phyloP scores from a whole-genome alignment of 2,113 vertebrate species.

The Apus apus region DNA sequence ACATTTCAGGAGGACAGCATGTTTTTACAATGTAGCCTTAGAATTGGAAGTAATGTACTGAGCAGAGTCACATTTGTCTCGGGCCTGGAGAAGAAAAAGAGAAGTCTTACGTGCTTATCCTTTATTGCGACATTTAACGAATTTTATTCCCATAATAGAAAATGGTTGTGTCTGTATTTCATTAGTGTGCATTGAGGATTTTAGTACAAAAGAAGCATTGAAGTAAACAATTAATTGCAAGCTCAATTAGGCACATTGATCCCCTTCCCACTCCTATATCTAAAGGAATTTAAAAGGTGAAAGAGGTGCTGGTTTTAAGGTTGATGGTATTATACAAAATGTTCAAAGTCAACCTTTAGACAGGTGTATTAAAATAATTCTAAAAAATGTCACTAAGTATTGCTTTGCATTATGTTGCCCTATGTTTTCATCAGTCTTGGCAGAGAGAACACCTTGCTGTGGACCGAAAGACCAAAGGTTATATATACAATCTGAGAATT shows the following conservation, averaged over 20 bases:
- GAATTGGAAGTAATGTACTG: neutral
- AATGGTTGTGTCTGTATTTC: neutral
- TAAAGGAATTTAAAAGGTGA: neutral
- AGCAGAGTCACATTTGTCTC: neutral
- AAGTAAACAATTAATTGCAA: slow-evolving; percentile 29
- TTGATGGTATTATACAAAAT: neutral
- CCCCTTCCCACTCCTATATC: neutral
- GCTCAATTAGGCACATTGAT: slow-evolving; percentile 5
- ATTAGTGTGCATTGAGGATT: neutral
- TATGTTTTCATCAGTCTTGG: neutral
- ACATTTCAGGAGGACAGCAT: neutral
- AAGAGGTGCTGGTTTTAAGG: neutral
- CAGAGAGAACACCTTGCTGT: accelerated
- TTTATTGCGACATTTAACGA: neutral
- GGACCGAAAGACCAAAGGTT: neutral
- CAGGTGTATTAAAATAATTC: neutral
- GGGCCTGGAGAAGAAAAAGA: neutral
- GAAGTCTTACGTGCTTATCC: neutral
- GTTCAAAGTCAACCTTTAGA: neutral
- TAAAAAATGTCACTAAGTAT: neutral
- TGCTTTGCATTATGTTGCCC: neutral
- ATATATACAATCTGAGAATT: neutral
- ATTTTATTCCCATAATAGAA: neutral
- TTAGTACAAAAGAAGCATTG: neutral
- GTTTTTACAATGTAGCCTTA: neutral